phyloP scores from a whole-genome alignment of 1,140 invertebrate genomes.

The Apis mellifera region Amel_HAv3.1 CM009943.2:3961501-3962000 shows the following conservation, averaged over 20 bases:
- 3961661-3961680: conserved; percentile 37
- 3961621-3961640: conserved; percentile 58
- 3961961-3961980: too few relatives aligned
- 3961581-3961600: conserved; percentile 73
- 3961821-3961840: conserved; percentile 26
- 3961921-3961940: background rate
- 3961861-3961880: conserved; percentile 4
- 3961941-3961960: too few relatives aligned
- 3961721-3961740: conserved; percentile 25
- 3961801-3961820: background rate
- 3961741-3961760: background rate
- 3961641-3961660: conserved; percentile 43
- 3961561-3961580: conserved; percentile 54
- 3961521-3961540: conserved; percentile 66
- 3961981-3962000: conserved; percentile 5
- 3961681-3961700: background rate
- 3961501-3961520: conserved; percentile 44
- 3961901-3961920: background rate
- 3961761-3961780: conserved; percentile 10
- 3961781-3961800: background rate
- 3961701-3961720: conserved; percentile 7
- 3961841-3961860: background rate
- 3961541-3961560: conserved; percentile 65
- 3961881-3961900: background rate
- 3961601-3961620: conserved; percentile 66